Conservation (phyloP, 2,888 invertebrate species). For the Drosophila merina region DNA sequence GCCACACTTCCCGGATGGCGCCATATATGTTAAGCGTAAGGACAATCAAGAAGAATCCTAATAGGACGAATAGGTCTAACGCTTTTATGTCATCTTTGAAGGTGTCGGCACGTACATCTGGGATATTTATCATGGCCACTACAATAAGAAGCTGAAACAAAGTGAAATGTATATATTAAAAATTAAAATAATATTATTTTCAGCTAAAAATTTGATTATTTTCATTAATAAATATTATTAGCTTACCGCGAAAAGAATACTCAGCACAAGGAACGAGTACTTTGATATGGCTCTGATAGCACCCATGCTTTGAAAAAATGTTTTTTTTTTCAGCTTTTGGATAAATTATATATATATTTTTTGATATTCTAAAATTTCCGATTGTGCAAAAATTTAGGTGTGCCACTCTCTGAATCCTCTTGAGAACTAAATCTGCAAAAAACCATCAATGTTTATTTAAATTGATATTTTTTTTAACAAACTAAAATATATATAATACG, state of each 20-base stretch:
- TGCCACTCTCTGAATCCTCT: neutral
- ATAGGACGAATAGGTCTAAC: neutral
- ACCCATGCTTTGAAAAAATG: neutral
- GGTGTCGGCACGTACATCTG: too few relatives aligned
- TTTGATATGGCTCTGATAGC: neutral
- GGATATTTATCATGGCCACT: neutral
- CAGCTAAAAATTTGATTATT: too few relatives aligned
- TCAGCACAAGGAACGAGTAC: neutral
- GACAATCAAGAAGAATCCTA: neutral
- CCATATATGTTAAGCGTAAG: neutral
- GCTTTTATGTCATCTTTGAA: too few relatives aligned
- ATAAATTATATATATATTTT: neutral
- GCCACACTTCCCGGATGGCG: neutral
- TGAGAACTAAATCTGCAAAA: neutral
- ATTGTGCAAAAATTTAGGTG: neutral
- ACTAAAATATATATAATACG: too few relatives aligned
- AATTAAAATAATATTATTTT: too few relatives aligned
- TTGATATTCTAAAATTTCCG: neutral
- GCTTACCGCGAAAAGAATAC: neutral
- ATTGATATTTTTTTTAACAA: too few relatives aligned
- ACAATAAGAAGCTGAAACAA: neutral
- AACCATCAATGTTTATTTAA: neutral
- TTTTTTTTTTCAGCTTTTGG: neutral
- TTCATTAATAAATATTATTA: too few relatives aligned
- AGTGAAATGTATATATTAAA: too few relatives aligned